Conservation (phyloP, 1,140 invertebrate species). For the Zaprionus inermis region DNA sequence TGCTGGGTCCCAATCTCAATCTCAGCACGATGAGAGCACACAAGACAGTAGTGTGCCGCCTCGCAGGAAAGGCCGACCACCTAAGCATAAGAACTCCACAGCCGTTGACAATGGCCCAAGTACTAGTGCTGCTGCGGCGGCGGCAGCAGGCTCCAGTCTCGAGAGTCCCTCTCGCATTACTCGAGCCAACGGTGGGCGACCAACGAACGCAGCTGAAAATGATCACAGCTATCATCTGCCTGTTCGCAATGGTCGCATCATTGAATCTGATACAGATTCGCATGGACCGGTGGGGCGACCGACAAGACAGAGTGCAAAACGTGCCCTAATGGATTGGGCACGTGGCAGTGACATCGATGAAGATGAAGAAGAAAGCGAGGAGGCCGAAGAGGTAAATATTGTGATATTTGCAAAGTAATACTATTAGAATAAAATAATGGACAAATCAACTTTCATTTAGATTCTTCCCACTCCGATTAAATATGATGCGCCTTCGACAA, state of each 20-base stretch:
- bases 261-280: constrained; percentile 78
- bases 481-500: constrained; percentile 74
- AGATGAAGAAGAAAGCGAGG: constrained; percentile 72
- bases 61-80: constrained; percentile 58
- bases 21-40: constrained; percentile 75
- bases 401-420: too few species aligned
- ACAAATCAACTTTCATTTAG: constrained; percentile 29
- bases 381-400: constrained; percentile 70
- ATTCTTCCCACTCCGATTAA: constrained; percentile 83
- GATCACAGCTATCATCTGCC: constrained; percentile 83
- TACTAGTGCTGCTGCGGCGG: constrained; percentile 58
- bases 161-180: constrained; percentile 73
- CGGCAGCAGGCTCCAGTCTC: constrained; percentile 42
- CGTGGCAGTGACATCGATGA: constrained; percentile 73
- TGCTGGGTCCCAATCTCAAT: constrained; percentile 44
- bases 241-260: constrained; percentile 74
- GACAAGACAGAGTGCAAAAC: constrained; percentile 71
- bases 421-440: not conserved
- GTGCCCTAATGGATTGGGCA: constrained; percentile 72
- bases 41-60: constrained; percentile 73
- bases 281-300: constrained; percentile 62
- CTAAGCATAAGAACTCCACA: constrained; percentile 26
- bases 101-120: constrained; percentile 56
- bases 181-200: constrained; percentile 60
- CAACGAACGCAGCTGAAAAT: constrained; percentile 66